These are phyloP conservation scores for Papilio polyxenes DNA, from an alignment of 1,140 invertebrate species.

Conservation along the genomic window DNA sequence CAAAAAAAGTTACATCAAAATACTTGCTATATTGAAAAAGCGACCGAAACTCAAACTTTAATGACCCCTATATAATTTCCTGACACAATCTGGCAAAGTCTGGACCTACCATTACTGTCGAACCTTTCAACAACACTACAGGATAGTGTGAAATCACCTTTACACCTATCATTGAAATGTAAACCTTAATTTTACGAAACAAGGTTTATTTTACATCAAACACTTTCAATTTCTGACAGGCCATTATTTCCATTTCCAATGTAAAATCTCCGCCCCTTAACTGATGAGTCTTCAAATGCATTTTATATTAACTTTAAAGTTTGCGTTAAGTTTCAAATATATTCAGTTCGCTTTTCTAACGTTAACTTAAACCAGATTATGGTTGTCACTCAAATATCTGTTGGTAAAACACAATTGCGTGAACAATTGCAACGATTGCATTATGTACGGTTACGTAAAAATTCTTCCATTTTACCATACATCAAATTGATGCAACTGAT, in stretches of 20 bases:
- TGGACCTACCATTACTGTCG: constrained; percentile 24
- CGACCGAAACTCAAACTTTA: constrained; percentile 1
- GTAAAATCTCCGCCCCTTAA: constrained; percentile 1
- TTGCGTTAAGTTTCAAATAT: background rate
- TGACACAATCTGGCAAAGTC: background rate
- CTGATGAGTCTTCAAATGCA: constrained; percentile 23
- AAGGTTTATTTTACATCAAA: constrained; percentile 34
- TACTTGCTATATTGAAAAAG: background rate
- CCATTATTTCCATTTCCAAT: constrained; percentile 20
- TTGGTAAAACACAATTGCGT: constrained; percentile 35
- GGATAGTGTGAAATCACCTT: constrained; percentile 13
- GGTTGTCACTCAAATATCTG: constrained; percentile 42
- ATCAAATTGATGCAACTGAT: background rate
- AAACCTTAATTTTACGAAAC: constrained; percentile 11
- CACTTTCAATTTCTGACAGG: constrained; percentile 37
- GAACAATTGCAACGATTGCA: constrained; percentile 18
- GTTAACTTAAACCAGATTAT: constrained; percentile 31
- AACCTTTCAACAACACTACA: background rate
- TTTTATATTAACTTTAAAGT: constrained; percentile 26
- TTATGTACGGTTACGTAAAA: background rate
- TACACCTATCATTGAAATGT: background rate
- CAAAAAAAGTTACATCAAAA: constrained; percentile 16
- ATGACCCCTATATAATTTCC: constrained; percentile 6
- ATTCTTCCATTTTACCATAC: background rate
- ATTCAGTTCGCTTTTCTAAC: background rate